A percentile compares a stretch with the other conserved stretches of the same genome.
These are phyloP conservation scores for Trachemys scripta DNA, from an alignment of 2,113 vertebrate genomes.

Conservation along the genomic window DNA sequence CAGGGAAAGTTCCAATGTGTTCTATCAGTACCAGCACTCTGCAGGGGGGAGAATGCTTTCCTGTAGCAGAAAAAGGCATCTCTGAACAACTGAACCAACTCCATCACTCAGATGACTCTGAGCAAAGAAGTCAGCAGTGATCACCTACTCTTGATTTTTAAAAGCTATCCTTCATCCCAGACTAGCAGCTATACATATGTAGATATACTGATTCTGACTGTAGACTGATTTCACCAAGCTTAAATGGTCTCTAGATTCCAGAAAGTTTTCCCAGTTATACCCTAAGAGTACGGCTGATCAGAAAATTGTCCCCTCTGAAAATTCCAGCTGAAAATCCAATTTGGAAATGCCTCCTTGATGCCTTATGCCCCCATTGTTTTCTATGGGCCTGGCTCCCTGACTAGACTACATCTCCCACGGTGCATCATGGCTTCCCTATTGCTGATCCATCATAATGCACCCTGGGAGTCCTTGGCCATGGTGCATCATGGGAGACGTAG, in stretches of 20 bases:
- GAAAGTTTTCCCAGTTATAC: not conserved
- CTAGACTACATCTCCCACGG: not conserved
- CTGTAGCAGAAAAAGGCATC: not conserved
- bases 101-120: not conserved
- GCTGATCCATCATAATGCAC: not conserved
- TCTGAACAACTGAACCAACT: fast-evolving
- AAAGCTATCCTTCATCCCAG: not conserved
- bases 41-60: not conserved
- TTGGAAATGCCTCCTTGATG: not conserved
- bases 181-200: fast-evolving
- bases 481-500: not conserved
- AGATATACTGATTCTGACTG: not conserved
- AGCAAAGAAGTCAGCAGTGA: not conserved
- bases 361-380: not conserved
- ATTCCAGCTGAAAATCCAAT: not conserved
- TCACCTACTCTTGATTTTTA: not conserved
- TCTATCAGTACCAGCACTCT: not conserved
- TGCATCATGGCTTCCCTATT: not conserved
- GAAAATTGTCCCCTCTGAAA: not conserved
- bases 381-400: not conserved
- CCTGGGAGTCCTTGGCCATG: not conserved
- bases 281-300: not conserved
- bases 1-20: not conserved
- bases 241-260: slow-evolving; percentile 25
- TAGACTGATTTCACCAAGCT: slow-evolving; percentile 5